phyloP scores from a whole-genome alignment of 2,797 vertebrate genomes.

The Protosalanx chinensis region DNA sequence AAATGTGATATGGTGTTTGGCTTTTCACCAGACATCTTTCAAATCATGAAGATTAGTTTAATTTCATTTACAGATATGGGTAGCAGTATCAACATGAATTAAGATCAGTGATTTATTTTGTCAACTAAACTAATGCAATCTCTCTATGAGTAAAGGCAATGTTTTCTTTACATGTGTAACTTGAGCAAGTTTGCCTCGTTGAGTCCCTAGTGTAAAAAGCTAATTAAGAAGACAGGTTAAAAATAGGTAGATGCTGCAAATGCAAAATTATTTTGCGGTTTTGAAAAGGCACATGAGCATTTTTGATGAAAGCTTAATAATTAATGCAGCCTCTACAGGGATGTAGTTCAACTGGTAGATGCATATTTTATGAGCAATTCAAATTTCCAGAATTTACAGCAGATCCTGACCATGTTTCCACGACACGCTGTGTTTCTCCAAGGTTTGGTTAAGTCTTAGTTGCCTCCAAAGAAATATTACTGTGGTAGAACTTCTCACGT shows the following conservation, averaged over 20 bases:
- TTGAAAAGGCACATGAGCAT: conserved; percentile 44
- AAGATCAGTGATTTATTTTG: neutral
- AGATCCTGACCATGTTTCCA: neutral
- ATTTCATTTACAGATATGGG: neutral
- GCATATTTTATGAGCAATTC: conserved; percentile 50
- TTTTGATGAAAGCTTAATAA: conserved; percentile 52
- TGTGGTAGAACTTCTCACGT: neutral
- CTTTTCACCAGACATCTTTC: neutral
- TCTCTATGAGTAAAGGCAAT: neutral
- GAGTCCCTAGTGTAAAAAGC: neutral
- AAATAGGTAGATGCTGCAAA: conserved; percentile 46
- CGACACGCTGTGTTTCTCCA: neutral
- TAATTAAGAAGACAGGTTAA: conserved; percentile 10
- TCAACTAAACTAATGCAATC: neutral
- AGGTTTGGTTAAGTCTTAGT: neutral
- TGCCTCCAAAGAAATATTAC: neutral
- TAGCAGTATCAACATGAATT: neutral
- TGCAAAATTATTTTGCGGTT: conserved; percentile 24
- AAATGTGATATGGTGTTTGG: no score
- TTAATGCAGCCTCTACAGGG: conserved; percentile 39
- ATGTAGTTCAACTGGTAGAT: conserved; percentile 43
- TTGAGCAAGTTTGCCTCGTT: neutral
- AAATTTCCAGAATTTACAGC: conserved; percentile 28
- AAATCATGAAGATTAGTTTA: neutral
- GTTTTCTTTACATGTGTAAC: no score